phyloP scores from a whole-genome alignment of 2,113 vertebrate genomes.

The Callipepla californica region DNA sequence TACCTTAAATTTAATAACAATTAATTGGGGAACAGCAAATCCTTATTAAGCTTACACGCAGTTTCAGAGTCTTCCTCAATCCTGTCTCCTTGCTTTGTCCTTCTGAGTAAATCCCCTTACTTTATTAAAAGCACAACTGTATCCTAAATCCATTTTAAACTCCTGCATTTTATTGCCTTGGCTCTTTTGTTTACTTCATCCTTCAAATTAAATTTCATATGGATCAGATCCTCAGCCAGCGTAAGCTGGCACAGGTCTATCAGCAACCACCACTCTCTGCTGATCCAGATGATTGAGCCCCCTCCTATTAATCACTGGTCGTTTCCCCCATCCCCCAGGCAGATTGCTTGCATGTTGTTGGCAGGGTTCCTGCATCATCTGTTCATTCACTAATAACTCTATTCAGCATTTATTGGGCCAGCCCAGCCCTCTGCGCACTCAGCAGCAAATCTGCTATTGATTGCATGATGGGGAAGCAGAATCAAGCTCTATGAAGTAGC shows the following conservation, averaged over 20 bases:
- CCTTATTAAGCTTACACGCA: not conserved
- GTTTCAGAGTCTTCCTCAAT: constrained; percentile 4
- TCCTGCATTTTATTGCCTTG: constrained; percentile 26
- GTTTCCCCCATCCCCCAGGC: constrained; percentile 3
- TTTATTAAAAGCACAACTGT: constrained; percentile 23
- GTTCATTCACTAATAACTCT: constrained; percentile 25
- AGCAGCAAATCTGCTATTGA: constrained; percentile 43
- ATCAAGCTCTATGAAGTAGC: not conserved
- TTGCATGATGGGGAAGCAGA: not conserved
- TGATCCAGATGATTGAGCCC: not conserved
- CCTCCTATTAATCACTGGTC: not conserved
- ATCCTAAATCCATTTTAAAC: constrained; percentile 42
- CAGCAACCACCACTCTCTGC: not conserved
- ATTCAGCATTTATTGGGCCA: constrained; percentile 9
- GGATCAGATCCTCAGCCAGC: not conserved
- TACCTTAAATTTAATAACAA: constrained; percentile 7
- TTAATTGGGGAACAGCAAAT: not conserved
- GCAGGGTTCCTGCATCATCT: constrained; percentile 34
- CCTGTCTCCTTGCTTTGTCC: constrained; percentile 22
- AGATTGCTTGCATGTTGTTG: not conserved
- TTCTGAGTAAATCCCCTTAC: constrained; percentile 9
- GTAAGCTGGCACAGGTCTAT: not conserved
- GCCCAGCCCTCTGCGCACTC: not conserved
- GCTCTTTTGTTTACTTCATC: not conserved
- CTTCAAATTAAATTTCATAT: not conserved